Conservation (phyloP, 1,140 invertebrate genomes). For the Cecropterus lyciades region DNA sequence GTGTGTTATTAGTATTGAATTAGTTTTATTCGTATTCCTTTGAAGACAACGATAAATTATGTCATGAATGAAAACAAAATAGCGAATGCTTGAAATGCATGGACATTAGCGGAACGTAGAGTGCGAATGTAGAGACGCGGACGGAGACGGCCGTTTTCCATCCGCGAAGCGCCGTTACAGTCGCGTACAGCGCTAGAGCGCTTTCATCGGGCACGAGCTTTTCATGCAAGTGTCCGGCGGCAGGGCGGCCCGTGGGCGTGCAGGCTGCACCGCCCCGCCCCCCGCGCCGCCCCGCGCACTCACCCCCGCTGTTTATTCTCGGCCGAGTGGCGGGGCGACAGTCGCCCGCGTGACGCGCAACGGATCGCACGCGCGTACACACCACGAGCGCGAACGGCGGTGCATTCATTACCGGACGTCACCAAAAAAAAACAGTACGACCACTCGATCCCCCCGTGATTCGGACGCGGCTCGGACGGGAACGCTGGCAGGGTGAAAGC, state of each 20-base stretch:
- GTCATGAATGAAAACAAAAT: conserved; percentile 5
- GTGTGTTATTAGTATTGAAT: no score
- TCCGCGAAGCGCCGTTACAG: conserved; percentile 13
- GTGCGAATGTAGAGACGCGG: not conserved
- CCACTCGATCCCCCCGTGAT: conserved; percentile 37
- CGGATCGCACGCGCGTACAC: conserved; percentile 64
- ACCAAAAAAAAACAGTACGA: conserved; percentile 58
- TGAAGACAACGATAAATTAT: no score
- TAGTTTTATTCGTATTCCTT: no score
- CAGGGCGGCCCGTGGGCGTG: conserved; percentile 71
- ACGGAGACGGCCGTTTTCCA: conserved; percentile 22
- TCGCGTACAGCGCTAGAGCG: conserved; percentile 8
- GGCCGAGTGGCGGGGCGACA: conserved; percentile 72
- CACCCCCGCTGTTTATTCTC: conserved; percentile 79
- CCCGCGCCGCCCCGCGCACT: conserved; percentile 51
- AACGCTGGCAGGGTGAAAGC: conserved; percentile 53
- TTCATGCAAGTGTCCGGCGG: conserved; percentile 53
- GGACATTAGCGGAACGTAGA: conserved; percentile 22
- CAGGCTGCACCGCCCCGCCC: conserved; percentile 69
- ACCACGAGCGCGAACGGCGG: conserved; percentile 56
- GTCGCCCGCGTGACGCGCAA: conserved; percentile 77
- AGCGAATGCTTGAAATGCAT: conserved; percentile 2
- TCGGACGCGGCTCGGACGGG: conserved; percentile 28
- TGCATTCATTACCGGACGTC: conserved; percentile 70
- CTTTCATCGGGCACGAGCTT: conserved; percentile 38